Conservation (phyloP, 1,140 invertebrate species). For the Drusus annulatus region DNA sequence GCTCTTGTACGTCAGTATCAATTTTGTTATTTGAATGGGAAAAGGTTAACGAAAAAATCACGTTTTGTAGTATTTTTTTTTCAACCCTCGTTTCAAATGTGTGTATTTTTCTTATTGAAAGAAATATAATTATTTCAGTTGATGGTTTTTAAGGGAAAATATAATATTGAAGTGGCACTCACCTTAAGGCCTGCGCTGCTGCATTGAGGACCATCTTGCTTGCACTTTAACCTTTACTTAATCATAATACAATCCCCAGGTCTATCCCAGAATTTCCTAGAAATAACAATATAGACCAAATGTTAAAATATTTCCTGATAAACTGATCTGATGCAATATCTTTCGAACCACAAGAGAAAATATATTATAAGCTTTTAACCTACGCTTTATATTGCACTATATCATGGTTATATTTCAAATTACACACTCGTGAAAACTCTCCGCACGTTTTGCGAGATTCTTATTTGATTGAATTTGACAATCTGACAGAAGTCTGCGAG, state of each 20-base stretch:
- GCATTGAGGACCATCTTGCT: constrained; percentile 79
- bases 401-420: not conserved
- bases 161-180: constrained; percentile 58
- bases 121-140: not conserved
- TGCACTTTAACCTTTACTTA: not conserved
- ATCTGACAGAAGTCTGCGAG: too few species aligned
- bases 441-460: too few species aligned
- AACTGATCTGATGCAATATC: too few species aligned
- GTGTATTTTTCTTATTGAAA: not conserved
- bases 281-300: not conserved
- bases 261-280: constrained; percentile 10
- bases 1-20: too few species aligned
- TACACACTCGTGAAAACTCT: too few species aligned
- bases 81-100: not conserved
- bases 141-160: not conserved
- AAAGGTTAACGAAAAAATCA: not conserved
- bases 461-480: too few species aligned
- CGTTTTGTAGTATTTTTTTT: too few species aligned
- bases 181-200: constrained; percentile 81
- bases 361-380: too few species aligned
- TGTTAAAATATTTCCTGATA: too few species aligned
- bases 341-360: too few species aligned
- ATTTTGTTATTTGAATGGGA: too few species aligned
- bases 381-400: not conserved
- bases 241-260: too few species aligned